A percentile compares a stretch with the other conserved stretches of the same genome.
phyloP scores from a whole-genome alignment of 2,113 vertebrate genomes.

The Paramormyrops kingsleyae region DNA sequence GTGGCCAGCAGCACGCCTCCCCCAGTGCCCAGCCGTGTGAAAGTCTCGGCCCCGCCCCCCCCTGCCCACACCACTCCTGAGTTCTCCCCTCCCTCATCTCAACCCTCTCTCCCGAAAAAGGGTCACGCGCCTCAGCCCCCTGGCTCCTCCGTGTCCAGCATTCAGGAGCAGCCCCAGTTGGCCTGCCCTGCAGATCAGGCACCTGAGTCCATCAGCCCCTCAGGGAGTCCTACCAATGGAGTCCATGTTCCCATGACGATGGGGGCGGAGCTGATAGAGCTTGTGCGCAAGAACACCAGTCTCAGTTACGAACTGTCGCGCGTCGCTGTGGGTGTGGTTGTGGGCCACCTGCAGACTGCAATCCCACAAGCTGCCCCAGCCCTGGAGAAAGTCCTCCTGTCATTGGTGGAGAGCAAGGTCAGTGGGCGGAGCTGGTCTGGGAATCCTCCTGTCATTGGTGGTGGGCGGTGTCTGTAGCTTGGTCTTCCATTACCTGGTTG shows the following conservation, averaged over 20 bases:
- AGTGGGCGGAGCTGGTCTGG: constrained; percentile 12
- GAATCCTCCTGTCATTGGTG: constrained; percentile 13
- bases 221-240: constrained; percentile 36
- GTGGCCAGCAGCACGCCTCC: constrained; percentile 72
- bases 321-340: constrained; percentile 83
- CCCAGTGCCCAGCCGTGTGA: constrained; percentile 78
- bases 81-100: constrained; percentile 22
- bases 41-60: constrained; percentile 40
- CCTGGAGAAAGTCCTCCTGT: constrained; percentile 89
- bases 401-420: constrained; percentile 91
- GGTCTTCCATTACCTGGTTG: background rate
- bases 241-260: constrained; percentile 69
- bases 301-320: constrained; percentile 92
- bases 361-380: constrained; percentile 67
- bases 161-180: constrained; percentile 39
- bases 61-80: background rate
- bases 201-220: constrained; percentile 45
- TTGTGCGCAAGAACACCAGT: constrained; percentile 88
- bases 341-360: constrained; percentile 83
- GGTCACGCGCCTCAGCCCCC: constrained; percentile 41
- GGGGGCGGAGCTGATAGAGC: constrained; percentile 86
- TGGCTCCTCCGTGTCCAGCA: constrained; percentile 19
- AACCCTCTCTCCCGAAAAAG: constrained; percentile 42
- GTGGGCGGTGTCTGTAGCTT: background rate
- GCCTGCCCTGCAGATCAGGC: constrained; percentile 46